Evolutionary conservation across 2,888 invertebrate species (phyloP).

Genomic region (Clepsis dumicolana): DNA sequence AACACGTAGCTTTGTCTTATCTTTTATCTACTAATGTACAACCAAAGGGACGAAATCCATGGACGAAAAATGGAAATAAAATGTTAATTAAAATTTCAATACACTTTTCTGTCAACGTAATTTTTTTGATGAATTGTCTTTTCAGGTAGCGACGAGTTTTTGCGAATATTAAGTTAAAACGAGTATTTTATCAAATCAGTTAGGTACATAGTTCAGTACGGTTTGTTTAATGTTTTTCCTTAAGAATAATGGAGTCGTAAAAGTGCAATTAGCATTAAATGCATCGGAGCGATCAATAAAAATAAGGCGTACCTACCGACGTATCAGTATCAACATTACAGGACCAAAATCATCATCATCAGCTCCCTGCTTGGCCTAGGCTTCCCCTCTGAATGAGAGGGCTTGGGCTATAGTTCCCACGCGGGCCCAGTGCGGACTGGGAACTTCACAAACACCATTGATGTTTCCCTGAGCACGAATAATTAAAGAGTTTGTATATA

Average conservation of each 20-base stretch:
- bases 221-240: not conserved
- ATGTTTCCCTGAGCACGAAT: no score
- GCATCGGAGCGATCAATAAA: not conserved
- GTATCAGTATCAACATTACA: no score
- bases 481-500: no score
- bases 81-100: not conserved
- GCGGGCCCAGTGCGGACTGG: no score
- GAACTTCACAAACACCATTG: no score
- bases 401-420: no score
- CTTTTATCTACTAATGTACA: not conserved
- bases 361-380: no score
- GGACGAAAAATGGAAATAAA: not conserved
- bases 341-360: no score
- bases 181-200: not conserved
- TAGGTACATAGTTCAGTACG: not conserved
- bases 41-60: not conserved
- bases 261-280: not conserved
- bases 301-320: no score
- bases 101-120: not conserved
- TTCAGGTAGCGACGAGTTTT: not conserved
- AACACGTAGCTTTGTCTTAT: conserved; percentile 2
- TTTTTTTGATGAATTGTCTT: not conserved
- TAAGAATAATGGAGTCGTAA: not conserved
- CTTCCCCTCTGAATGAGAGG: no score
- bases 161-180: not conserved